These are phyloP conservation scores for Progne subis DNA, from an alignment of 2,113 vertebrate species.

Conservation along the genomic window DNA sequence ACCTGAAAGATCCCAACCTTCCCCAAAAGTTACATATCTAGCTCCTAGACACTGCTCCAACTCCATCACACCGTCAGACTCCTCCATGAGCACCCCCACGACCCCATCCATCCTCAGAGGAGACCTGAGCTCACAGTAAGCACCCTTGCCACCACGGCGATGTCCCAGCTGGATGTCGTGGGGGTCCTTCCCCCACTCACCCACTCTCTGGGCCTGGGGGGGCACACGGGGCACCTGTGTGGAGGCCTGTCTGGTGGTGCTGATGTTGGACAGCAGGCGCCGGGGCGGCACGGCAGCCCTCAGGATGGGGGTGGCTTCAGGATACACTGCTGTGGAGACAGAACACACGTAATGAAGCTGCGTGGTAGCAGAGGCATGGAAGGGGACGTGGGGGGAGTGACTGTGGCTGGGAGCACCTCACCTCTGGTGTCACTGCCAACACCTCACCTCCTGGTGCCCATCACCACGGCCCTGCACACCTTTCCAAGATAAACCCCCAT, in stretches of 20 bases:
- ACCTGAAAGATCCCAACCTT: not conserved
- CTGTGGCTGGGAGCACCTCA: not conserved
- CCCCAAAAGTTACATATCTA: not conserved
- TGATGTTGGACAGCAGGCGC: conserved; percentile 76
- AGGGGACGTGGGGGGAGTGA: accelerated
- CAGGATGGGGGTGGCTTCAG: conserved; percentile 70
- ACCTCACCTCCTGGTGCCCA: accelerated
- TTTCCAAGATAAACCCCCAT: not conserved
- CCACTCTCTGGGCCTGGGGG: conserved; percentile 83
- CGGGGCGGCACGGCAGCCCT: conserved; percentile 59
- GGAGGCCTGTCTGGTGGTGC: conserved; percentile 85
- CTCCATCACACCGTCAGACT: not conserved
- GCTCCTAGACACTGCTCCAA: not conserved
- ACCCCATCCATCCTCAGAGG: accelerated
- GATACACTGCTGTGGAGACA: conserved; percentile 36
- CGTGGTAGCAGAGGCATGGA: accelerated
- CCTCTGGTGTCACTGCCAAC: not conserved
- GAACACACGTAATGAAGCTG: not conserved
- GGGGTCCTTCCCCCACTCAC: conserved; percentile 69
- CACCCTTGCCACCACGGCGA: accelerated
- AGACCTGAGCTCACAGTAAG: not conserved
- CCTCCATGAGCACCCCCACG: not conserved
- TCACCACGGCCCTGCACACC: not conserved
- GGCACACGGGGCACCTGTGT: conserved; percentile 82
- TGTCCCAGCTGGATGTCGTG: accelerated